phyloP scores from a whole-genome alignment of 2,113 vertebrate genomes.

The Microcebus ravelobensis region DNA sequence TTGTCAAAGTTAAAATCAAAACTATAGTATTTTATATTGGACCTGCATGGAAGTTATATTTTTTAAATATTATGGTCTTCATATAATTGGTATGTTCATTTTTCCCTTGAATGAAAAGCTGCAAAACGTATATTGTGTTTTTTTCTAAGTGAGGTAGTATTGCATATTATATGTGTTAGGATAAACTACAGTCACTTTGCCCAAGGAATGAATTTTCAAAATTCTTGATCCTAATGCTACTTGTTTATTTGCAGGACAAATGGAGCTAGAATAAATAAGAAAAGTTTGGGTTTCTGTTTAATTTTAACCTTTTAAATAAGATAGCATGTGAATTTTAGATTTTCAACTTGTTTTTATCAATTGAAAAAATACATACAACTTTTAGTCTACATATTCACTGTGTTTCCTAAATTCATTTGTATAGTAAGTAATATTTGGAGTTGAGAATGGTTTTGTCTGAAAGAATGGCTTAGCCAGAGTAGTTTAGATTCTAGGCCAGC shows the following conservation, averaged over 20 bases:
- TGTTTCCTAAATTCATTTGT: neutral
- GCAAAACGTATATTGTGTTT: neutral
- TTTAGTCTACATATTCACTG: neutral
- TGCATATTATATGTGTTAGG: neutral
- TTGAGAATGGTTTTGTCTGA: neutral
- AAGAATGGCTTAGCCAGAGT: neutral
- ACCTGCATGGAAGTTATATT: neutral
- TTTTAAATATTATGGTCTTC: neutral
- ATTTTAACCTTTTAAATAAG: constrained; percentile 11
- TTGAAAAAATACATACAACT: neutral
- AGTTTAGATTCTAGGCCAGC: neutral
- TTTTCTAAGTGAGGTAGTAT: neutral
- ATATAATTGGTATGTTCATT: neutral
- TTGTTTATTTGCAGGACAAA: neutral
- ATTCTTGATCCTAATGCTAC: neutral
- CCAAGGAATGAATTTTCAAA: neutral
- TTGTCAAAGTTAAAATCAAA: neutral
- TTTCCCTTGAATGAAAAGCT: neutral
- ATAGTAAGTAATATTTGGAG: neutral
- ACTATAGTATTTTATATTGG: neutral
- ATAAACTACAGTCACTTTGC: neutral
- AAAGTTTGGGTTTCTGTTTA: neutral
- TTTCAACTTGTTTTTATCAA: neutral
- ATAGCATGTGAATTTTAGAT: neutral
- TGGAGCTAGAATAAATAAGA: neutral